Evolutionary conservation across 2,797 vertebrate species (phyloP).

Genomic region (Simalia tracyae): DNA sequence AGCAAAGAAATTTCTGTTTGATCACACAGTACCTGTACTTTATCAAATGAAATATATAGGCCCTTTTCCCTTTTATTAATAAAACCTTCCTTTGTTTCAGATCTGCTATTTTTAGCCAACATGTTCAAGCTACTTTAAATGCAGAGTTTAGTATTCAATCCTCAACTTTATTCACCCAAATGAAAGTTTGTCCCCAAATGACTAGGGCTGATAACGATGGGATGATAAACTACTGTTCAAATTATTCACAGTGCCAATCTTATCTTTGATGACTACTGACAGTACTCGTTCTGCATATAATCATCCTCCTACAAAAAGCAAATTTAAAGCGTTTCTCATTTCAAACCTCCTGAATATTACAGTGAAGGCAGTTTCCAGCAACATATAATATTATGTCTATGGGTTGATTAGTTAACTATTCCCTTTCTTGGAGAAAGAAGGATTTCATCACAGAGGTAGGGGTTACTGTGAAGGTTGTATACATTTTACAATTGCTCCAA

Average conservation of each 20-base stretch:
- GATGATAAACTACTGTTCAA: neutral
- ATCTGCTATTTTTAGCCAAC: neutral
- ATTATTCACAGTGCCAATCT: neutral
- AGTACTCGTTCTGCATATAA: neutral
- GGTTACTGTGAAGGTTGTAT: neutral
- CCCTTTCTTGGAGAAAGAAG: neutral
- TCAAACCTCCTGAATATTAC: neutral
- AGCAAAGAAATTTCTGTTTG: slow-evolving; percentile 15
- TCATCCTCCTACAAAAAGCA: neutral
- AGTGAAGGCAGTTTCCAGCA: neutral
- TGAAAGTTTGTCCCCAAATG: neutral
- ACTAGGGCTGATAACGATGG: neutral
- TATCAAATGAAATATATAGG: neutral
- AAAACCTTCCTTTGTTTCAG: neutral
- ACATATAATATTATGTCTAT: neutral
- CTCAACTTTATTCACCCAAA: neutral
- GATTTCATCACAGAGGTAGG: neutral
- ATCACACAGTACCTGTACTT: neutral
- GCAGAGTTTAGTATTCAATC: neutral
- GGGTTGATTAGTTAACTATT: neutral
- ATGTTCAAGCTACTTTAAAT: neutral
- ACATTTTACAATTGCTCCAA: neutral
- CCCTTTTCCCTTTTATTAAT: neutral
- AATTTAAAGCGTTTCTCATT: neutral
- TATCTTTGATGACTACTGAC: neutral